A percentile compares a stretch with the other conserved stretches of the same genome.
phyloP scores from a whole-genome alignment of 2,888 invertebrate genomes.

The Alentia gelatinosa region DNA sequence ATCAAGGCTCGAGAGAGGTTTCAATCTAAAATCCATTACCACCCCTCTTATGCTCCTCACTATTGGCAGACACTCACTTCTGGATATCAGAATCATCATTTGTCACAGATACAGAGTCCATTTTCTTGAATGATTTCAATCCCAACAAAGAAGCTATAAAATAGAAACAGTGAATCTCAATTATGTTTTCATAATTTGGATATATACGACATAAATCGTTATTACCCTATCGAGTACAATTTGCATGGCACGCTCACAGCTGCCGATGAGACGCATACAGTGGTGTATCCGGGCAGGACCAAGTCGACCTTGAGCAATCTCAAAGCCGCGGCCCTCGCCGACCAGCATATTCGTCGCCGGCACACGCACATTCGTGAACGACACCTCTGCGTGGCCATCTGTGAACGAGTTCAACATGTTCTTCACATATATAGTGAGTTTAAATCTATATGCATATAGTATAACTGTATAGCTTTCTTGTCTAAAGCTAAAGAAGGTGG shows the following conservation, averaged over 20 bases:
- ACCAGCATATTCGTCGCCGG: conserved; percentile 80
- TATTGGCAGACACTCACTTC: no score
- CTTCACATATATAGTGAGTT: neutral
- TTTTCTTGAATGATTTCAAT: no score
- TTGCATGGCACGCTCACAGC: conserved; percentile 80
- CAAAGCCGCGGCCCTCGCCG: conserved; percentile 82
- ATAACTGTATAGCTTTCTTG: neutral
- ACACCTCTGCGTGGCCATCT: conserved; percentile 82
- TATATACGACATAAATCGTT: no score
- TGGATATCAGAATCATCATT: no score
- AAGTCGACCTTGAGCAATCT: conserved; percentile 82
- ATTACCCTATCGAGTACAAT: conserved; percentile 79
- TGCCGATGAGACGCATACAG: conserved; percentile 82
- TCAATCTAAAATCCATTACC: no score
- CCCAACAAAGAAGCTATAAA: no score
- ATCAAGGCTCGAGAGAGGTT: no score
- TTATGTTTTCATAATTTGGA: no score
- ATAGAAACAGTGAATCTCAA: no score
- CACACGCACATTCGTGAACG: conserved; percentile 81
- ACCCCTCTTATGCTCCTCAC: no score
- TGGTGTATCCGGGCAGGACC: conserved; percentile 82
- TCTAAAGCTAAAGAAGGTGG: neutral
- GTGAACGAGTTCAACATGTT: neutral
- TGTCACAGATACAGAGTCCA: no score
- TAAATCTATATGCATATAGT: neutral